Conservation (phyloP, 92 coral and sea anemone genomes). For the Siderastrea radians region DNA sequence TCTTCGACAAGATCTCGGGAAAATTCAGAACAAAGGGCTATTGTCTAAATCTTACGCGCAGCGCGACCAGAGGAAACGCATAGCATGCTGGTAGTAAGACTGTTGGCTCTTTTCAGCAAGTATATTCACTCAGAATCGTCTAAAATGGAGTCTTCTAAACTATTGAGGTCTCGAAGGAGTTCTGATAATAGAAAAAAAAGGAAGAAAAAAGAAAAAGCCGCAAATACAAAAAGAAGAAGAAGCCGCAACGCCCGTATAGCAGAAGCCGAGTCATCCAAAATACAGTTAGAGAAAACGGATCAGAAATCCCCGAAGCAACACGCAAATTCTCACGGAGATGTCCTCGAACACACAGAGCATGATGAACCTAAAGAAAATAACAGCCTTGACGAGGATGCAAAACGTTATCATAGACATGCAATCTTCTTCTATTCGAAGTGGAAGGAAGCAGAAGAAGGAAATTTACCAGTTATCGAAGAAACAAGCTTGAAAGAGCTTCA, state of each 20-base stretch:
- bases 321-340: neutral
- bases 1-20: no score
- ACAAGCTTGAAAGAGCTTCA: neutral
- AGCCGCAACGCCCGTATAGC: conserved; percentile 11
- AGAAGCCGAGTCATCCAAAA: neutral
- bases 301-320: neutral
- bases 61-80: no score
- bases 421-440: conserved; percentile 33
- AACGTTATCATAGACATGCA: conserved; percentile 42
- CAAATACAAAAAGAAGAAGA: conserved; percentile 11
- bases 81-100: no score
- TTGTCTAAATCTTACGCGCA: no score
- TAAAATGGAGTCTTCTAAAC: conserved; percentile 11
- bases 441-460: conserved; percentile 30
- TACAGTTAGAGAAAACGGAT: neutral
- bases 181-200: conserved; percentile 17
- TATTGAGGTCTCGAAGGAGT: conserved; percentile 27
- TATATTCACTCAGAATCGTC: neutral
- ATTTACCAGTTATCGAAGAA: conserved; percentile 19
- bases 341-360: neutral
- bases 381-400: neutral
- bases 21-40: no score
- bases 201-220: conserved; percentile 2
- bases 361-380: no score
- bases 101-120: no score